phyloP scores from a whole-genome alignment of 2,113 vertebrate genomes.

The Siniperca chuatsi region DNA sequence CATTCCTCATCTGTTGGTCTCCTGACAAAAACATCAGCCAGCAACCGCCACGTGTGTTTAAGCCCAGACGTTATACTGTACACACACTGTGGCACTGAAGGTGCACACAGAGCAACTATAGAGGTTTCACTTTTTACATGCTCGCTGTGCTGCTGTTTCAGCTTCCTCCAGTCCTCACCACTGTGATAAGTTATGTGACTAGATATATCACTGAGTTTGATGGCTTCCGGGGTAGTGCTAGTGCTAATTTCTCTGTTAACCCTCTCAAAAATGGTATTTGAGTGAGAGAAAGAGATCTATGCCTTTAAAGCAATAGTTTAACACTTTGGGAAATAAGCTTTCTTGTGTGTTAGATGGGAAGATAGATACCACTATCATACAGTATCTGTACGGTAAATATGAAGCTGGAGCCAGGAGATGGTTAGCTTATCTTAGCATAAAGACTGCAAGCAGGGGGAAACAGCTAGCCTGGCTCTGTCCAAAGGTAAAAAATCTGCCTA shows the following conservation, averaged over 20 bases:
- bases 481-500: background rate
- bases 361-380: background rate
- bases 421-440: background rate
- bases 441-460: background rate
- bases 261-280: background rate
- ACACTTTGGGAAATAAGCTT: background rate
- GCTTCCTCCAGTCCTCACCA: background rate
- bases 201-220: background rate
- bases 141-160: background rate
- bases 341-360: background rate
- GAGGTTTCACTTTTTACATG: background rate
- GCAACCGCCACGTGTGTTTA: slow-evolving; percentile 4
- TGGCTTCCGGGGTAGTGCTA: no score
- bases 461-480: background rate
- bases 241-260: background rate
- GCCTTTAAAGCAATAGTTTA: background rate
- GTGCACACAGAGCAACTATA: background rate
- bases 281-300: background rate
- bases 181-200: background rate
- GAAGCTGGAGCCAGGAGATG: background rate
- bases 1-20: slow-evolving; percentile 44
- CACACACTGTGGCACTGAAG: background rate
- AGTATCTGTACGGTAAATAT: background rate
- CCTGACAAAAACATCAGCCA: slow-evolving; percentile 9
- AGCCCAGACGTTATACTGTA: background rate